A percentile compares a stretch with the other conserved stretches of the same genome.
These are phyloP conservation scores for Dinoponera quadriceps DNA, from an alignment of 1,140 invertebrate species.

Conservation along the genomic window DNA sequence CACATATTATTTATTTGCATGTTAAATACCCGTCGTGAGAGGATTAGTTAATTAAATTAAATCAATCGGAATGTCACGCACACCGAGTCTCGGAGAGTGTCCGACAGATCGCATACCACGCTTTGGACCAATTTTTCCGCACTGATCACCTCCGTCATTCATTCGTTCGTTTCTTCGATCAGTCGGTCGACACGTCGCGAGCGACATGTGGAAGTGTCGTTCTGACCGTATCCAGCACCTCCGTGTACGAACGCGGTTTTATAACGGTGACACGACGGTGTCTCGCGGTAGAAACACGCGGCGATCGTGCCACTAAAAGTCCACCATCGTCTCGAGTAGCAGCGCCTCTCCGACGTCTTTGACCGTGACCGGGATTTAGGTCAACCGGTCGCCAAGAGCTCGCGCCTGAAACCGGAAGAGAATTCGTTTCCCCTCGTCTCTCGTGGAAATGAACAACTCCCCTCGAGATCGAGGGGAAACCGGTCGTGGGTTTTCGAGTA, in stretches of 20 bases:
- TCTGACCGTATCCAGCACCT: constrained; percentile 21
- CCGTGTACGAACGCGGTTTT: constrained; percentile 39
- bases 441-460: background rate
- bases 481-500: no score
- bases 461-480: no score
- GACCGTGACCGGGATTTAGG: constrained; percentile 84
- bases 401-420: constrained; percentile 34
- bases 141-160: background rate
- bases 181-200: background rate
- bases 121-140: background rate
- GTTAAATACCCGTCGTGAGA: background rate
- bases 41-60: background rate
- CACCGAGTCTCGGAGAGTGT: background rate
- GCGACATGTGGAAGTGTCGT: constrained; percentile 17
- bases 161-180: background rate
- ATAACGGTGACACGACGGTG: constrained; percentile 44
- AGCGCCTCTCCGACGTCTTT: constrained; percentile 72
- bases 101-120: background rate
- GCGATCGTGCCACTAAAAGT: constrained; percentile 47
- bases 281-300: background rate
- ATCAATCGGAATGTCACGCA: background rate
- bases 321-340: constrained; percentile 36
- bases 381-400: constrained; percentile 85
- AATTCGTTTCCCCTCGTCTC: constrained; percentile 30
- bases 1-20: background rate